Percentiles rank a stretch among this genome's conserved stretches.
Evolutionary conservation across 2,113 vertebrate species (phyloP).

Genomic region (Seriola aureovittata): DNA sequence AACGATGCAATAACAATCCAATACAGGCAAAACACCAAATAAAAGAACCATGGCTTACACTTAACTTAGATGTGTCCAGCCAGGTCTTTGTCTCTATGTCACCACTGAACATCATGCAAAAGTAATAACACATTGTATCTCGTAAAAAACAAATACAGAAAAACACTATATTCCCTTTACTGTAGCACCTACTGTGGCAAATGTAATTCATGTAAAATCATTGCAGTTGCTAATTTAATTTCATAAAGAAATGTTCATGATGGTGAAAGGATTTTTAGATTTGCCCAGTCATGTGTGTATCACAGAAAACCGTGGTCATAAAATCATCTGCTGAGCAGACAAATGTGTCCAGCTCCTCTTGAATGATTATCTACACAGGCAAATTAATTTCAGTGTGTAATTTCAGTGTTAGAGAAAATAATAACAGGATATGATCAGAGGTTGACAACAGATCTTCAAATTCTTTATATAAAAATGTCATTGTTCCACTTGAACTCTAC

Average conservation of each 20-base stretch:
- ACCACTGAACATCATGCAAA: neutral
- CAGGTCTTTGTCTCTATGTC: neutral
- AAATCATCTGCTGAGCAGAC: neutral
- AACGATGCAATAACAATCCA: neutral
- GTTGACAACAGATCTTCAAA: neutral
- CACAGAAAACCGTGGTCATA: neutral
- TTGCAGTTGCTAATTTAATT: neutral
- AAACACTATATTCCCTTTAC: neutral
- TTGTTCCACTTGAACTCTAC: too few species aligned
- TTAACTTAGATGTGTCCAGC: neutral
- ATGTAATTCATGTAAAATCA: neutral
- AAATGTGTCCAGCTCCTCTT: neutral
- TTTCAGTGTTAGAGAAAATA: neutral
- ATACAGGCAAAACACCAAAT: neutral
- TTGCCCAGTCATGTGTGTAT: neutral
- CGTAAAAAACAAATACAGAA: neutral
- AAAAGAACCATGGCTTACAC: neutral
- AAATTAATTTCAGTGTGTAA: neutral
- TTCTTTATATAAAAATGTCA: too few species aligned
- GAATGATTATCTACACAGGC: neutral
- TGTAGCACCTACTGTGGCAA: neutral
- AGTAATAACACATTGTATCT: neutral
- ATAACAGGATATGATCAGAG: neutral
- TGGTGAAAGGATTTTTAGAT: neutral
- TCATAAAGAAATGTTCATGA: neutral